A percentile compares a stretch with the other conserved stretches of the same genome.
These are phyloP conservation scores for Cryptocephalus moraei DNA, from an alignment of 2,888 invertebrate species.

Conservation along the genomic window DNA sequence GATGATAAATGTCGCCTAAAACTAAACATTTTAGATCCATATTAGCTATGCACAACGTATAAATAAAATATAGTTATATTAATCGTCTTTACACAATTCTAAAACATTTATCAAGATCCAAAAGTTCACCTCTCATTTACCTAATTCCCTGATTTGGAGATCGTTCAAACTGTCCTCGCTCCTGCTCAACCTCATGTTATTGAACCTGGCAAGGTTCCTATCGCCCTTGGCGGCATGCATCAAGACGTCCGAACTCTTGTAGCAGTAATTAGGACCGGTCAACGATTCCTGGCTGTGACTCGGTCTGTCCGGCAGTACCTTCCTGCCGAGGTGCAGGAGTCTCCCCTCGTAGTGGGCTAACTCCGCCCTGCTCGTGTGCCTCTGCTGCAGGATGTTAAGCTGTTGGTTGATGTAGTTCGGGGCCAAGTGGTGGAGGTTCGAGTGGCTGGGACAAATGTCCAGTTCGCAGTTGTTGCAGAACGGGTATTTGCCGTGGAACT, in stretches of 20 bases:
- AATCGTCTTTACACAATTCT: too few species aligned
- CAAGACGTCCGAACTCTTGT: slow-evolving; percentile 15
- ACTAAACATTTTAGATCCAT: too few species aligned
- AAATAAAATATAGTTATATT: too few species aligned
- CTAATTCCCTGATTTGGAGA: slow-evolving; percentile 20
- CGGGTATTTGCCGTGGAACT: slow-evolving; percentile 11
- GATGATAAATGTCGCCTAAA: too few species aligned
- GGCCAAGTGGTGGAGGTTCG: slow-evolving; percentile 27
- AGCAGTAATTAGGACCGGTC: slow-evolving; percentile 9
- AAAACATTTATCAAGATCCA: too few species aligned
- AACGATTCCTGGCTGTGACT: slow-evolving; percentile 20
- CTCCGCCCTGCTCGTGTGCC: background rate
- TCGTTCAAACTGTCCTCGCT: slow-evolving; percentile 34
- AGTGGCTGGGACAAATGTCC: slow-evolving; percentile 27
- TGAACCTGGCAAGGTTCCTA: slow-evolving; percentile 23
- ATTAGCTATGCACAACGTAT: too few species aligned
- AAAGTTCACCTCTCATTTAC: slow-evolving; percentile 3
- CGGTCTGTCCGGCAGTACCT: slow-evolving; percentile 15
- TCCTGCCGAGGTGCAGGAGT: slow-evolving; percentile 17
- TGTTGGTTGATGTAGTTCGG: slow-evolving; percentile 26
- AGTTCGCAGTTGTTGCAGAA: slow-evolving; percentile 24
- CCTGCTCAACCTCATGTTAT: slow-evolving; percentile 28
- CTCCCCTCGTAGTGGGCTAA: background rate
- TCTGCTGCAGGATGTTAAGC: slow-evolving; percentile 21
- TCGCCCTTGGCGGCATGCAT: slow-evolving; percentile 21